These are phyloP conservation scores for Acanthiza pusilla DNA, from an alignment of 2,797 vertebrate genomes.

Conservation along the genomic window DNA sequence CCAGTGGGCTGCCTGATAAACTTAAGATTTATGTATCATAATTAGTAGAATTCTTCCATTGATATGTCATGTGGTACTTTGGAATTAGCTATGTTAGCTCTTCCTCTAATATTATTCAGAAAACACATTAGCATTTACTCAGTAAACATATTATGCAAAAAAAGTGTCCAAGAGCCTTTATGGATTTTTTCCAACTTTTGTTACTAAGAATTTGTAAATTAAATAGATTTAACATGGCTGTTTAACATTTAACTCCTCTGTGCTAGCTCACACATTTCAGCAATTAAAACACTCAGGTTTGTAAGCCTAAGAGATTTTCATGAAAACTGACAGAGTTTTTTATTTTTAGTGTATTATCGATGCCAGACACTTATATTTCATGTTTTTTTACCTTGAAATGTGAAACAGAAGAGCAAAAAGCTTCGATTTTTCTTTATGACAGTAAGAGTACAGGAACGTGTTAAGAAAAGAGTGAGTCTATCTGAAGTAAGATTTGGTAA, in stretches of 20 bases:
- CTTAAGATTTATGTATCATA: neutral
- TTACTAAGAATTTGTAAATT: neutral
- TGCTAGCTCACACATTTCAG: neutral
- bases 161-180: neutral
- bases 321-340: neutral
- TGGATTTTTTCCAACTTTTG: neutral
- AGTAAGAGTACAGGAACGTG: neutral
- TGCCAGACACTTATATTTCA: neutral
- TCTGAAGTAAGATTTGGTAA: constrained; percentile 13
- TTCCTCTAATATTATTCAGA: neutral
- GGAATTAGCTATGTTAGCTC: neutral
- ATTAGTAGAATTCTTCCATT: neutral
- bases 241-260: too few species aligned
- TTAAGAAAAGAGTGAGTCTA: neutral
- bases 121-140: neutral
- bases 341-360: neutral
- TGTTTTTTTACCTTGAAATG: neutral
- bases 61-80: neutral
- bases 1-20: neutral
- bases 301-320: neutral
- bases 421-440: neutral
- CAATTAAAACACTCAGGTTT: neutral
- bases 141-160: neutral
- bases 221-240: neutral
- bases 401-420: neutral